These are phyloP conservation scores for Macroglossus sobrinus DNA, from an alignment of 2,113 vertebrate species.

Conservation along the genomic window DNA sequence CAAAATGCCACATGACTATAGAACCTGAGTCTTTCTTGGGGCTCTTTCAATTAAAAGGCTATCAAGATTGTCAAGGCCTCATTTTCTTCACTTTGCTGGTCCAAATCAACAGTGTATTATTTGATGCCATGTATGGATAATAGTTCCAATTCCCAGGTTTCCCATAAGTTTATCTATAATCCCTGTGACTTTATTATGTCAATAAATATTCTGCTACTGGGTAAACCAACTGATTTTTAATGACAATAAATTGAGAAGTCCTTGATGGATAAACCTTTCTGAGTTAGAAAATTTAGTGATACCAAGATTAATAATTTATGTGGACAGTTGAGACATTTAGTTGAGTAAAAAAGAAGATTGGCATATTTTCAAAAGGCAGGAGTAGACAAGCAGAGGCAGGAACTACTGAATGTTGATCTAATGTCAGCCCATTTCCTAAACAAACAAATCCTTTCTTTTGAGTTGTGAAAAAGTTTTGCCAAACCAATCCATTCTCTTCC, in stretches of 20 bases:
- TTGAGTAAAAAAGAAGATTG: not conserved
- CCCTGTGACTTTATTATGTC: not conserved
- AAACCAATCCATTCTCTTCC: not conserved
- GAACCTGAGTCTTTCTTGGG: slow-evolving; percentile 54
- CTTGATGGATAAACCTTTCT: not conserved
- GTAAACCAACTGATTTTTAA: not conserved
- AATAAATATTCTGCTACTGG: not conserved
- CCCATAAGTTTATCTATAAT: not conserved
- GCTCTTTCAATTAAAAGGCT: not conserved
- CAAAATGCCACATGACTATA: slow-evolving; percentile 33
- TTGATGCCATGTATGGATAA: not conserved
- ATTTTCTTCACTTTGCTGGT: not conserved
- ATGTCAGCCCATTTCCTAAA: not conserved
- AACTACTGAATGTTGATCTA: not conserved
- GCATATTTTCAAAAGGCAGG: not conserved
- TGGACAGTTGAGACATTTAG: not conserved
- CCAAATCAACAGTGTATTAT: slow-evolving; percentile 19
- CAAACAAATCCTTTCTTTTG: not conserved
- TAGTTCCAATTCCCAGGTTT: not conserved
- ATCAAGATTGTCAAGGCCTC: not conserved
- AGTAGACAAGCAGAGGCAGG: not conserved
- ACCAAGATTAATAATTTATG: slow-evolving; percentile 14
- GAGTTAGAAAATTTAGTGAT: not conserved
- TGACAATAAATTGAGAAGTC: not conserved
- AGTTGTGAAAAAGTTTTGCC: not conserved